Evolutionary conservation across 2,113 vertebrate genomes (phyloP).

Genomic region (Pelodiscus sinensis): DNA sequence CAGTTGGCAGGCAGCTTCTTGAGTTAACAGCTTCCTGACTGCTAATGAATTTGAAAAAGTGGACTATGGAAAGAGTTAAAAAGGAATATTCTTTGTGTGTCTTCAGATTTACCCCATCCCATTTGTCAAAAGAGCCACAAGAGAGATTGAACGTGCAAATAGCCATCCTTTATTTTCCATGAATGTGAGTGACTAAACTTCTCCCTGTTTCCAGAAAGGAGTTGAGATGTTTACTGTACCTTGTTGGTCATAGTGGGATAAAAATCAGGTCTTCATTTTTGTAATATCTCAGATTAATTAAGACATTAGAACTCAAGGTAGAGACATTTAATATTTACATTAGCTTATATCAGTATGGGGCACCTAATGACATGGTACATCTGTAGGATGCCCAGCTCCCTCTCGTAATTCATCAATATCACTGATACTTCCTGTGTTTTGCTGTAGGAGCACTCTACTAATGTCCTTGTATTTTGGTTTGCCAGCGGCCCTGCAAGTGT

Average conservation of each 20-base stretch:
- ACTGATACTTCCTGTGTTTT: neutral
- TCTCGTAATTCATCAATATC: neutral
- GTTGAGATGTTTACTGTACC: neutral
- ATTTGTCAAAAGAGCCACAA: neutral
- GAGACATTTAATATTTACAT: neutral
- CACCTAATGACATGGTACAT: neutral
- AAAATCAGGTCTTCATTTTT: neutral
- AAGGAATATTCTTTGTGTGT: too few relatives aligned
- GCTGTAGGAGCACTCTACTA: neutral
- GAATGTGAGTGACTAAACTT: neutral
- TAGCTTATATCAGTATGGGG: neutral
- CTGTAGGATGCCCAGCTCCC: neutral
- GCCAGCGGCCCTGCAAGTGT: neutral
- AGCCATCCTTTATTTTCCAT: neutral
- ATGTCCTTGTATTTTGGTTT: constrained; percentile 3
- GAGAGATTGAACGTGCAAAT: neutral
- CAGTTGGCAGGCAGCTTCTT: too few relatives aligned
- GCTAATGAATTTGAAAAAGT: too few relatives aligned
- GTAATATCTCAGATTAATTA: neutral
- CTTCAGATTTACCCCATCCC: neutral
- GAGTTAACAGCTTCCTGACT: too few relatives aligned
- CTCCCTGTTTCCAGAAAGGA: neutral
- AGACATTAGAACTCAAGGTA: neutral
- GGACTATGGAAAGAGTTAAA: too few relatives aligned
- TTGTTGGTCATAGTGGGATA: neutral